These are phyloP conservation scores for Thymelicus lineola DNA, from an alignment of 2,888 invertebrate genomes.

Conservation along the genomic window DNA sequence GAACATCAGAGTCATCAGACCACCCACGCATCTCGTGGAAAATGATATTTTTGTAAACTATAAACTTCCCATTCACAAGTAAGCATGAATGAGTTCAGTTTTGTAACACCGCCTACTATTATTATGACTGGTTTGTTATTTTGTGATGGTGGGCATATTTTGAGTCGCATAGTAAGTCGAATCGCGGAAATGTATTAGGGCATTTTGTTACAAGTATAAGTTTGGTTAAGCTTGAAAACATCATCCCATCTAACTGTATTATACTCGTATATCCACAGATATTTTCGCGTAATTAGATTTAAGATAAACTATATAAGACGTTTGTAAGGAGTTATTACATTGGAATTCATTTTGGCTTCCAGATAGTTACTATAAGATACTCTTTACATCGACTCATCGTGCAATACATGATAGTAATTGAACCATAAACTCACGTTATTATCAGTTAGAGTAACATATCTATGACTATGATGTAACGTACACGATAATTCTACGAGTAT, in stretches of 20 bases:
- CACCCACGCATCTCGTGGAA: conserved; percentile 19
- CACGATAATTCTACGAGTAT: background rate
- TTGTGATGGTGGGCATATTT: background rate
- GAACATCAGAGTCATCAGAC: conserved; percentile 26
- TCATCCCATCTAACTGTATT: no score
- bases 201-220: no score
- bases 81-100: background rate
- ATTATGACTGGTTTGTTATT: background rate
- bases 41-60: conserved; percentile 23
- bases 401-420: background rate
- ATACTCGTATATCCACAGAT: no score
- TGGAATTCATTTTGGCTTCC: no score
- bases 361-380: no score
- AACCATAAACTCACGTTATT: background rate
- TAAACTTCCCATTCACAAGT: conserved; percentile 16
- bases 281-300: no score
- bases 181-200: no score
- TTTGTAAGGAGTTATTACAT: no score
- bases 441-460: background rate
- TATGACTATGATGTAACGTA: conserved; percentile 1
- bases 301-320: no score
- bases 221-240: no score
- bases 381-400: background rate
- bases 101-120: background rate
- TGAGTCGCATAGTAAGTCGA: no score